Conservation (phyloP, 92 coral and sea anemone genomes). For the Epizoanthus illoricatus region DNA sequence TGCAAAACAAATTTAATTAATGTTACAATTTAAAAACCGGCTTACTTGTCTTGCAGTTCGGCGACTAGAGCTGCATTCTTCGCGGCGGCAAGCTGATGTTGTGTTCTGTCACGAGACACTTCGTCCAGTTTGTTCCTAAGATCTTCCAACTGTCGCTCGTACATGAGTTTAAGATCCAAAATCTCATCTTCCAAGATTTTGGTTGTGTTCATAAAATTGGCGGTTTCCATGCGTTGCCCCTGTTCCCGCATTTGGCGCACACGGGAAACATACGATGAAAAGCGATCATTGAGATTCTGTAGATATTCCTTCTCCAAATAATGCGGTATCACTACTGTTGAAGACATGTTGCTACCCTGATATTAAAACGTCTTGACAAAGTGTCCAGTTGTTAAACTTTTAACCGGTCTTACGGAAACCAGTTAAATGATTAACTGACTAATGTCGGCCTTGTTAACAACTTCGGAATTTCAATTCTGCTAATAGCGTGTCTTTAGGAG, state of each 20-base stretch:
- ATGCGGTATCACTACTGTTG: slow-evolving; percentile 73
- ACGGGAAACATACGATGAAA: slow-evolving; percentile 91
- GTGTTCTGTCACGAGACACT: slow-evolving; percentile 84
- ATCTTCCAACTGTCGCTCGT: slow-evolving; percentile 90
- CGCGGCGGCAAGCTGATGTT: slow-evolving; percentile 88
- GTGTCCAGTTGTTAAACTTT: slow-evolving; percentile 35
- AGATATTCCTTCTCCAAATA: slow-evolving; percentile 83
- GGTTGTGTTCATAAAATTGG: slow-evolving; percentile 84
- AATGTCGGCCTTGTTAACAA: slow-evolving; percentile 30
- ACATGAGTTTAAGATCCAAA: slow-evolving; percentile 81
- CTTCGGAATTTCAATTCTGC: slow-evolving; percentile 43
- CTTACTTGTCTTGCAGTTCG: slow-evolving; percentile 94
- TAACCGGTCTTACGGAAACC: slow-evolving; percentile 36
- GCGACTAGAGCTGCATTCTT: slow-evolving; percentile 85
- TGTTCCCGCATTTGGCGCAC: slow-evolving; percentile 98
- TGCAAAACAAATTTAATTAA: neutral
- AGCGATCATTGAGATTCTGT: slow-evolving; percentile 89
- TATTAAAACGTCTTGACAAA: slow-evolving; percentile 26
- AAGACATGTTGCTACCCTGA: slow-evolving; percentile 40
- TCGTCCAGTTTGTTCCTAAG: slow-evolving; percentile 83
- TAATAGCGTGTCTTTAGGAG: neutral
- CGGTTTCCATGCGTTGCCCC: slow-evolving; percentile 87
- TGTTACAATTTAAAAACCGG: neutral
- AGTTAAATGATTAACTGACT: slow-evolving; percentile 54
- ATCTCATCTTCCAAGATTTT: slow-evolving; percentile 94